Base-by-base conservation (phyloP, 1,140 invertebrate genomes). In the Microplitis demolitor region DNA sequence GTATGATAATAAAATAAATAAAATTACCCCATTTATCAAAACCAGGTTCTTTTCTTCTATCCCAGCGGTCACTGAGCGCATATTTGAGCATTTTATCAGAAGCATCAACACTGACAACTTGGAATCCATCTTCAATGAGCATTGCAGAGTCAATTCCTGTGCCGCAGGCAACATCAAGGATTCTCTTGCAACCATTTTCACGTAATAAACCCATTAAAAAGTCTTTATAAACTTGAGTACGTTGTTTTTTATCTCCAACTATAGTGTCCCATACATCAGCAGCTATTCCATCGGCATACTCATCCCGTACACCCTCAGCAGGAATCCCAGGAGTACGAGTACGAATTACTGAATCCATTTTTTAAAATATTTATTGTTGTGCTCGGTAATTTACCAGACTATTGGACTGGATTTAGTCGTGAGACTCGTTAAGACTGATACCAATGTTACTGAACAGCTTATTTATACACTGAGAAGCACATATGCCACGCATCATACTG, bases 71-170 rank as follows among this genome's bases (percentile, higher is more conserved):
- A 78, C 95, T 95, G 1, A 96, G 85, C 0, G 95, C 95, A 79
- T 95, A 92, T 80, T 97, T 96, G 64, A 97, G 83, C 95, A 96
- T 96, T 85, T 96, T 96, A 80, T 97, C 95, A 0, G 95, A 96
- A 0, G 95, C 95, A 87, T 96, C 95, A 2, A 94, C 91, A 14
- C 95, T 96, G 3, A 93, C 92, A 3, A 97, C 91, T 64, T 94
- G 89, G 80, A 96, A 97, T 0, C 95, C 94, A 82, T 96, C 94
- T 76, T 96, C 94, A 4, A 97, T 81, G 8, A 97, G 84, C 93
- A 96, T 93, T 73, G 95, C 91, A 0, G 95, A 96, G 81, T 97
- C 95, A 50, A 96, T 91, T 24, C 95, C 95, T 4, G 94, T 96
- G 4, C 95, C 95, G 79, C 95, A 96, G 3, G 95, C 95, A 3